These are phyloP conservation scores for Drosophila pseudotalamancana DNA, from an alignment of 2,888 invertebrate genomes.

Conservation along the genomic window DNA sequence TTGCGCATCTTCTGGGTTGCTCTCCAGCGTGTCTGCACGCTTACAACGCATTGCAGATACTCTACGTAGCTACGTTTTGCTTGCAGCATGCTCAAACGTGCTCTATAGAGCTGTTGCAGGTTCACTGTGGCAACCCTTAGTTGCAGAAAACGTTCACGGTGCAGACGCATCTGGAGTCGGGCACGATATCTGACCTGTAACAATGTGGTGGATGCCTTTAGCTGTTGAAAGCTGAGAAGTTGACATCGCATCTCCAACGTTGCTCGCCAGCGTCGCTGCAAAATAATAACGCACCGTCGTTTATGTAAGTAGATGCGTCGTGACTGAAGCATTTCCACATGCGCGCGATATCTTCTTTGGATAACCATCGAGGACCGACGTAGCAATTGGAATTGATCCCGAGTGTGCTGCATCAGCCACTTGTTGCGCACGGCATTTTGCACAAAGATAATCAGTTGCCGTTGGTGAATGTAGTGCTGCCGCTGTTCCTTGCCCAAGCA, in stretches of 20 bases:
- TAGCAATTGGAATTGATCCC: conserved; percentile 52
- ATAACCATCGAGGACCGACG: conserved; percentile 39
- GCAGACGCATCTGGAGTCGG: conserved; percentile 43
- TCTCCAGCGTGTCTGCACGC: conserved; percentile 80
- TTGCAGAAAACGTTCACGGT: conserved; percentile 37
- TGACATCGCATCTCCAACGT: conserved; percentile 64
- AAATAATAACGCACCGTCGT: conserved; percentile 67
- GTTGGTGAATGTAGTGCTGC: conserved; percentile 50
- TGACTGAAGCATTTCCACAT: conserved; percentile 40
- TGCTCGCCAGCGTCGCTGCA: conserved; percentile 85
- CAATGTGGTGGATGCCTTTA: conserved; percentile 1
- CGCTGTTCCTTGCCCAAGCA: conserved; percentile 56
- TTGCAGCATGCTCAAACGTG: conserved; percentile 66
- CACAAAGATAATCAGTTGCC: conserved; percentile 48
- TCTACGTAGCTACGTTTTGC: conserved; percentile 57
- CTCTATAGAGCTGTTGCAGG: conserved; percentile 65
- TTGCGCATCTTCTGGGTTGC: conserved; percentile 75
- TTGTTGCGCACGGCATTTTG: conserved; percentile 60
- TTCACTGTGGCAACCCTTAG: conserved; percentile 45
- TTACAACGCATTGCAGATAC: conserved; percentile 65
- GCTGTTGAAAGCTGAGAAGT: background rate
- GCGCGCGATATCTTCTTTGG: conserved; percentile 71
- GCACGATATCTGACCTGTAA: conserved; percentile 49
- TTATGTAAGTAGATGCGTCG: conserved; percentile 61
- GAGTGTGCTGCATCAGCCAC: conserved; percentile 60